phyloP scores from a whole-genome alignment of 2,888 invertebrate species.

The Macroteleia sp. region DNA sequence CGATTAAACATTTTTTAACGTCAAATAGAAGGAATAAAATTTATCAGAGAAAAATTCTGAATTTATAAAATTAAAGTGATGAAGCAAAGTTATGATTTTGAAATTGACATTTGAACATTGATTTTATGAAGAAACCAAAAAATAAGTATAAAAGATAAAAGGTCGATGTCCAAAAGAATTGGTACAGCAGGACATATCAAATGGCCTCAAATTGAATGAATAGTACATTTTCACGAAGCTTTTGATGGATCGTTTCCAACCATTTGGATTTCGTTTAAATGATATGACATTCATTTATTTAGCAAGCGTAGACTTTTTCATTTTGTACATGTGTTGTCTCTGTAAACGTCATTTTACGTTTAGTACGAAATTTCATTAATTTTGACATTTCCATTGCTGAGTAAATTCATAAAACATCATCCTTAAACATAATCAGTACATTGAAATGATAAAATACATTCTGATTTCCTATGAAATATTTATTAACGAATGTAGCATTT shows the following conservation, averaged over 20 bases:
- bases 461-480: background rate
- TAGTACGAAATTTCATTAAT: conserved; percentile 17
- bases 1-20: no score
- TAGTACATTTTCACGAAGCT: conserved; percentile 31
- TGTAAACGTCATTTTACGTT: conserved; percentile 11
- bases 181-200: conserved; percentile 13
- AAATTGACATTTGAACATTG: no score
- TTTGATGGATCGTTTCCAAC: conserved; percentile 19
- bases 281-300: conserved; percentile 36
- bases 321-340: conserved; percentile 7
- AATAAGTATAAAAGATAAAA: conserved; percentile 18
- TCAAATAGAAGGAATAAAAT: no score
- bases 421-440: background rate
- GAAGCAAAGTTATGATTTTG: no score
- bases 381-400: background rate
- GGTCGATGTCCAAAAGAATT: conserved; percentile 32
- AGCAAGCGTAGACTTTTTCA: conserved; percentile 18
- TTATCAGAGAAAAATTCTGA: no score
- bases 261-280: conserved; percentile 35
- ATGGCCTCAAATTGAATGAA: conserved; percentile 36
- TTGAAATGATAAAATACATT: conserved; percentile 3
- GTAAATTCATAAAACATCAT: background rate
- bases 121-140: conserved; percentile 13
- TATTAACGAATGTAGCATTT: no score
- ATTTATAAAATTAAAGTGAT: no score